A percentile compares a stretch with the other conserved stretches of the same genome.
Conservation (phyloP, 2,797 vertebrate species). For the Chloroceryle amazona region DNA sequence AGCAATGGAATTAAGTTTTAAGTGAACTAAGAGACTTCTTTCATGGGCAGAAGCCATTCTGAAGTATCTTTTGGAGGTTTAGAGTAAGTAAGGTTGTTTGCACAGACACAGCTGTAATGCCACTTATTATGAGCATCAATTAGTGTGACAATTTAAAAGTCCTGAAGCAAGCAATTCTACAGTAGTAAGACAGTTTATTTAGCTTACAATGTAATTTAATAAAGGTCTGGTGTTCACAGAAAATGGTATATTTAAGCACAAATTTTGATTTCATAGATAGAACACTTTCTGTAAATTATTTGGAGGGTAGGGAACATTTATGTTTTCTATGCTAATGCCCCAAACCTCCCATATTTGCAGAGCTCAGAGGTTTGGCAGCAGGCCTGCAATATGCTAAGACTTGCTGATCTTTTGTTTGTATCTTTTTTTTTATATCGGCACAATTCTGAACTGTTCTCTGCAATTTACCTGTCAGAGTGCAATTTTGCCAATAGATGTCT, state of each 20-base stretch:
- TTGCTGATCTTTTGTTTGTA: background rate
- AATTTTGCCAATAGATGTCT: background rate
- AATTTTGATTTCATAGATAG: background rate
- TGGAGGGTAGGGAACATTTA: background rate
- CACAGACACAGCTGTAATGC: background rate
- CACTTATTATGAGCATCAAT: background rate
- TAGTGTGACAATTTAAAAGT: background rate
- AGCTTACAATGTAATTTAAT: background rate
- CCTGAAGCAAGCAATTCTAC: background rate
- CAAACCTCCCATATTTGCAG: background rate
- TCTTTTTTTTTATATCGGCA: background rate
- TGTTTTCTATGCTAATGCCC: background rate
- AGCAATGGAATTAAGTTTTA: background rate
- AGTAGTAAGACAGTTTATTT: background rate
- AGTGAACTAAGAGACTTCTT: background rate
- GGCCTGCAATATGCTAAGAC: background rate
- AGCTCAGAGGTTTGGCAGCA: constrained; percentile 2
- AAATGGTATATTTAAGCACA: background rate
- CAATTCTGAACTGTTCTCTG: background rate
- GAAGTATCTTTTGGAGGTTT: background rate
- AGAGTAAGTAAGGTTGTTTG: background rate
- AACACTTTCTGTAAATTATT: background rate
- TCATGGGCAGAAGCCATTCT: background rate
- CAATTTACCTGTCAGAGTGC: background rate
- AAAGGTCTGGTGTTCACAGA: background rate